These are phyloP conservation scores for Latrodectus geometricus DNA, from an alignment of 1,140 invertebrate species.

Conservation along the genomic window DNA sequence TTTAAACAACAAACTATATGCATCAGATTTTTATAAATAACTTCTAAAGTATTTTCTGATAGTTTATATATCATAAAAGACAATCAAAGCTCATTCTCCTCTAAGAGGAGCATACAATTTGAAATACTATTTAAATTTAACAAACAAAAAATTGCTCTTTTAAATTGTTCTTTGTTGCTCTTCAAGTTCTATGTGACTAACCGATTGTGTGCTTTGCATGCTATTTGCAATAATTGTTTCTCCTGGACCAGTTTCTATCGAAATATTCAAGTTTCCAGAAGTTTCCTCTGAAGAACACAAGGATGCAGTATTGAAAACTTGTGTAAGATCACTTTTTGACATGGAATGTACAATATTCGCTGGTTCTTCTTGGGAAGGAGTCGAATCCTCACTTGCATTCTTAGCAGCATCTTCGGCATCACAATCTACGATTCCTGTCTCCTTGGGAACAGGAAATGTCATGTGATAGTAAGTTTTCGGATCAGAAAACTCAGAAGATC, in stretches of 20 bases:
- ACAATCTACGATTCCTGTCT: slow-evolving; percentile 6
- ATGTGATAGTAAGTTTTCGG: slow-evolving; percentile 53
- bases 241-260: neutral
- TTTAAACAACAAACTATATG: no score
- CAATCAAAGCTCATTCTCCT: slow-evolving; percentile 19
- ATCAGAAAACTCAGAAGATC: slow-evolving; percentile 41
- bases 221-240: neutral
- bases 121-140: no score
- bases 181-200: neutral
- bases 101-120: no score
- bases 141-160: neutral
- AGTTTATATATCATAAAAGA: no score
- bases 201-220: neutral
- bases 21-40: no score
- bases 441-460: slow-evolving; percentile 42
- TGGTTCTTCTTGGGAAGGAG: neutral
- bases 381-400: neutral
- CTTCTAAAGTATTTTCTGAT: no score
- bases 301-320: neutral
- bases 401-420: neutral
- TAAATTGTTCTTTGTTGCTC: slow-evolving; percentile 32
- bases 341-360: slow-evolving; percentile 1
- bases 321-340: neutral
- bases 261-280: neutral
- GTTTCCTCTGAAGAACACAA: neutral